phyloP scores from a whole-genome alignment of 2,113 vertebrate genomes.

The Trematocara stigmaticum region DNA sequence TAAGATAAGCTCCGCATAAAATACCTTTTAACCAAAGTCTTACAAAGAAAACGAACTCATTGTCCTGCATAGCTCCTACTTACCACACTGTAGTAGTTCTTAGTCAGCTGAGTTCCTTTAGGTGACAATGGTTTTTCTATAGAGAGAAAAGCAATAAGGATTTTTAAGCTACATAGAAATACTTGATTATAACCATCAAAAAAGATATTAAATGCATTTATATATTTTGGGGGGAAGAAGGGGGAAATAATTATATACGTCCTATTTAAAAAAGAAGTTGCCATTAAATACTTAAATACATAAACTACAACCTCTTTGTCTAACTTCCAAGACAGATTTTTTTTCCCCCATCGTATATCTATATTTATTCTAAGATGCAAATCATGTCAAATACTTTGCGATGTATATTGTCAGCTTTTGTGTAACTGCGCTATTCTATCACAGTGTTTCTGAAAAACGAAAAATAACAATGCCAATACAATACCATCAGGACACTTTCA shows the following conservation, averaged over 20 bases:
- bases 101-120: slow-evolving; percentile 88
- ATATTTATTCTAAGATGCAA: background rate
- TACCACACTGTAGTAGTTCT: slow-evolving; percentile 97
- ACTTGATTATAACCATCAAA: background rate
- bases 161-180: background rate
- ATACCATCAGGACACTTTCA: background rate
- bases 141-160: background rate
- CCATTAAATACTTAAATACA: background rate
- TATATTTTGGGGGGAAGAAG: background rate
- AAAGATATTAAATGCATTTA: background rate
- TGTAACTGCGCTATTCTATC: background rate
- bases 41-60: accelerated
- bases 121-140: slow-evolving; percentile 92
- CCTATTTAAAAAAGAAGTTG: background rate
- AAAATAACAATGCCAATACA: background rate
- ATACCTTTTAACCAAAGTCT: background rate
- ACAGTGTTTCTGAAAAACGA: background rate
- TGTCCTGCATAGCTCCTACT: slow-evolving; percentile 47
- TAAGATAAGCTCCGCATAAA: background rate
- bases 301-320: background rate
- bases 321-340: background rate
- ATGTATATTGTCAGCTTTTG: background rate
- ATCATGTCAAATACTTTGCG: background rate
- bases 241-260: background rate
- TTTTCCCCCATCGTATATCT: accelerated